A percentile compares a stretch with the other conserved stretches of the same genome.
phyloP scores from a whole-genome alignment of 1,140 invertebrate genomes.

The Drosophila busckii region DNA sequence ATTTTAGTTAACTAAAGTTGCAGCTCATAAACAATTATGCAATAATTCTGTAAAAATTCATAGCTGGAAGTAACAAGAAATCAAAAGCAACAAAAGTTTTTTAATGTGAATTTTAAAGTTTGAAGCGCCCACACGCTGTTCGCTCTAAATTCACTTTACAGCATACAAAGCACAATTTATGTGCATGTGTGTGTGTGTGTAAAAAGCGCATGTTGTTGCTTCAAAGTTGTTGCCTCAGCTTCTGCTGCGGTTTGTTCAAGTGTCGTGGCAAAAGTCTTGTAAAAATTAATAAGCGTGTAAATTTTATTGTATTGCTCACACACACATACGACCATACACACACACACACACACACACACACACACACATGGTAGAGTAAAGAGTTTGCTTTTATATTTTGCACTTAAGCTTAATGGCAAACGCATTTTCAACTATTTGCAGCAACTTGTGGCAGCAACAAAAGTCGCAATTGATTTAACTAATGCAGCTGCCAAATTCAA shows the following conservation, averaged over 20 bases:
- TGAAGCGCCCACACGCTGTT: no score
- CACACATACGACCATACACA: conserved; percentile 7
- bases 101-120: no score
- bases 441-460: no score
- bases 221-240: conserved; percentile 13
- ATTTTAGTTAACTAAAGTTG: no score
- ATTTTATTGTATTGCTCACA: conserved; percentile 64
- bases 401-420: conserved; percentile 42
- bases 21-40: no score
- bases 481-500: conserved; percentile 8
- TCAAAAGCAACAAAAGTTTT: no score
- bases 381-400: conserved; percentile 52
- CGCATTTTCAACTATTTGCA: no score
- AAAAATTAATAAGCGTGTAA: conserved; percentile 75
- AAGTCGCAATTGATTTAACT: no score
- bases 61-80: no score
- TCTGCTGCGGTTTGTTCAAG: conserved; percentile 43
- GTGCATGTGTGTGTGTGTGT: conserved; percentile 12
- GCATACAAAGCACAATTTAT: no score
- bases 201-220: conserved; percentile 24
- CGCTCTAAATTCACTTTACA: no score
- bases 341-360: neutral
- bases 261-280: conserved; percentile 72
- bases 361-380: conserved; percentile 45
- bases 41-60: no score